phyloP scores from a whole-genome alignment of 2,888 invertebrate genomes.

The Trichopria drosophilae region DNA sequence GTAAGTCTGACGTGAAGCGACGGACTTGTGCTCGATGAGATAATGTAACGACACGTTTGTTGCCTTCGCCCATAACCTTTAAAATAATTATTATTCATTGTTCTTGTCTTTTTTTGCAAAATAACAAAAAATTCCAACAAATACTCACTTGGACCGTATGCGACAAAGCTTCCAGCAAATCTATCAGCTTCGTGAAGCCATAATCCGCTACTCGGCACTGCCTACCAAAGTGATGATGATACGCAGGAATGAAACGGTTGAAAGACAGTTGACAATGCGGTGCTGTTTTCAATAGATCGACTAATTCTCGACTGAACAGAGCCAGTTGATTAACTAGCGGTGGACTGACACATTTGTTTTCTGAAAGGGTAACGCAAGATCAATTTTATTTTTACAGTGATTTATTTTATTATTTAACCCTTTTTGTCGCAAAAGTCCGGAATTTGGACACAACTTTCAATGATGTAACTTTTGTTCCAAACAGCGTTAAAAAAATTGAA shows the following conservation, averaged over 20 bases:
- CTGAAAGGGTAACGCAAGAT: slow-evolving; percentile 32
- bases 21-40: slow-evolving; percentile 86
- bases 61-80: slow-evolving; percentile 88
- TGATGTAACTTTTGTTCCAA: too few relatives aligned
- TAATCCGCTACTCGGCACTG: slow-evolving; percentile 96
- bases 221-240: slow-evolving; percentile 94
- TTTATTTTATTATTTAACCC: too few relatives aligned
- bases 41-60: slow-evolving; percentile 81
- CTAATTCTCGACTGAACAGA: slow-evolving; percentile 83
- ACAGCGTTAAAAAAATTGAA: too few relatives aligned
- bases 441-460: too few relatives aligned
- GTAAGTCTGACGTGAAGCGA: slow-evolving; percentile 88
- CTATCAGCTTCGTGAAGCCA: slow-evolving; percentile 91
- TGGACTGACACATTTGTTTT: slow-evolving; percentile 65
- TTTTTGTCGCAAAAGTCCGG: too few relatives aligned
- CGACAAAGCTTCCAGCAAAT: slow-evolving; percentile 85
- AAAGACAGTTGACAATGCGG: slow-evolving; percentile 82
- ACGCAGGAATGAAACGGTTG: slow-evolving; percentile 88
- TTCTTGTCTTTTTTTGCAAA: background rate
- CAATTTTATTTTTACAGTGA: background rate
- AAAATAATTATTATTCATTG: slow-evolving; percentile 33
- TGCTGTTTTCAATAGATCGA: slow-evolving; percentile 80
- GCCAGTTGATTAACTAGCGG: slow-evolving; percentile 72
- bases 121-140: background rate
- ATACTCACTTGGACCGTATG: slow-evolving; percentile 76